Evolutionary conservation across 2,113 vertebrate species (phyloP).

Genomic region (Chrysochloris asiatica): DNA sequence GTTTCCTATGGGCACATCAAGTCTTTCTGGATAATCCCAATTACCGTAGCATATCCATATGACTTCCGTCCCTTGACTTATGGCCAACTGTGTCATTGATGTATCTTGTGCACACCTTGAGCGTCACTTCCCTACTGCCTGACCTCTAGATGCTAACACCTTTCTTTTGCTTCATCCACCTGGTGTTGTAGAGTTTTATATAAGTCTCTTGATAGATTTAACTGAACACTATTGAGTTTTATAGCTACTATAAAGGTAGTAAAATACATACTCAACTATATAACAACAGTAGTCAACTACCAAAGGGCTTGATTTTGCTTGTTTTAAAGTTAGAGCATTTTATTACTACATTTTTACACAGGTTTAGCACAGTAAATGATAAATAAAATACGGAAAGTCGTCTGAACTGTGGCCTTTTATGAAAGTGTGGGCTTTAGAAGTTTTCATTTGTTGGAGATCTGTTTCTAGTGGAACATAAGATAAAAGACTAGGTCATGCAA

Average conservation of each 20-base stretch:
- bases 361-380: neutral
- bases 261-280: constrained; percentile 20
- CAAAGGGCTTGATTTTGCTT: constrained; percentile 49
- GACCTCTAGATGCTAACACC: neutral
- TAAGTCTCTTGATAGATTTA: neutral
- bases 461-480: neutral
- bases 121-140: neutral
- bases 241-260: constrained; percentile 39
- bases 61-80: constrained; percentile 12
- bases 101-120: neutral
- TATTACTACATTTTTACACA: constrained; percentile 32
- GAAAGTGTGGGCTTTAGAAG: constrained; percentile 10
- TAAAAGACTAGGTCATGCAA: neutral
- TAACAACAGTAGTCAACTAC: constrained; percentile 23
- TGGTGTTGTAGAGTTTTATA: constrained; percentile 35
- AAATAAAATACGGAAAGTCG: neutral
- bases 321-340: constrained; percentile 38
- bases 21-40: neutral
- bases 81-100: neutral
- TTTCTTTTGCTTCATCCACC: neutral
- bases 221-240: constrained; percentile 36
- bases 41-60: neutral
- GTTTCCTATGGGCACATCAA: neutral
- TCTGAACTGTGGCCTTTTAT: neutral
- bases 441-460: constrained; percentile 29